phyloP scores from a whole-genome alignment of 2,113 vertebrate species.

The Caloenas nicobarica region DNA sequence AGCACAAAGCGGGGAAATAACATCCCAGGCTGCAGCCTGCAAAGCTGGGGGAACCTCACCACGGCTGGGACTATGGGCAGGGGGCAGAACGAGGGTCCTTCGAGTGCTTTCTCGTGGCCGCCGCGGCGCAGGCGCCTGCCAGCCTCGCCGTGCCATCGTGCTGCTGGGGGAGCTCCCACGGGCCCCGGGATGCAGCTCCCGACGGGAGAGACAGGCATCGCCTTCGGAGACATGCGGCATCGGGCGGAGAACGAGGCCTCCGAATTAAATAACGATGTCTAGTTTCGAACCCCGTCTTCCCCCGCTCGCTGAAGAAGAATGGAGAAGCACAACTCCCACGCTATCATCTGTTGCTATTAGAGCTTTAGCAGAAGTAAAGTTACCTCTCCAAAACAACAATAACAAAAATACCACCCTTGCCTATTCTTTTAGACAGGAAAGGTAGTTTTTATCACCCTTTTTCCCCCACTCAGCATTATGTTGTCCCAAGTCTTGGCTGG shows the following conservation, averaged over 20 bases:
- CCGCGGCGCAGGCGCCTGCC: not conserved
- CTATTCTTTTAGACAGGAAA: slow-evolving; percentile 31
- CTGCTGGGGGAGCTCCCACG: not conserved
- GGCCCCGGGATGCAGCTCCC: not conserved
- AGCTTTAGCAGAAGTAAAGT: slow-evolving; percentile 25
- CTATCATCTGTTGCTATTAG: slow-evolving; percentile 66
- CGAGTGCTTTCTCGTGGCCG: not conserved
- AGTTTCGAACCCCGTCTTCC: not conserved
- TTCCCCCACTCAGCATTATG: not conserved
- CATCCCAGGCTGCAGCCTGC: not conserved
- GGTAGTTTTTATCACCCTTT: slow-evolving; percentile 1
- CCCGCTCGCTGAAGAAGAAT: slow-evolving; percentile 25
- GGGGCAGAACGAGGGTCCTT: not conserved
- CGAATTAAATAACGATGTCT: not conserved
- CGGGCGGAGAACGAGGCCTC: not conserved
- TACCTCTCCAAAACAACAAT: slow-evolving; percentile 12
- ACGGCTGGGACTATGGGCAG: accelerated
- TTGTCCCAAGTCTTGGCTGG: not conserved
- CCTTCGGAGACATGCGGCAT: not conserved
- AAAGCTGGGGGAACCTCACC: accelerated
- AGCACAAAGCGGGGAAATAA: not conserved
- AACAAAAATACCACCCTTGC: slow-evolving; percentile 20
- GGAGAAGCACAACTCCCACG: slow-evolving; percentile 20
- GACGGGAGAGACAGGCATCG: not conserved
- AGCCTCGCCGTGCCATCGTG: accelerated